Base-by-base conservation (phyloP, 2,888 invertebrate species). In the Polylopha cassiicola region DNA sequence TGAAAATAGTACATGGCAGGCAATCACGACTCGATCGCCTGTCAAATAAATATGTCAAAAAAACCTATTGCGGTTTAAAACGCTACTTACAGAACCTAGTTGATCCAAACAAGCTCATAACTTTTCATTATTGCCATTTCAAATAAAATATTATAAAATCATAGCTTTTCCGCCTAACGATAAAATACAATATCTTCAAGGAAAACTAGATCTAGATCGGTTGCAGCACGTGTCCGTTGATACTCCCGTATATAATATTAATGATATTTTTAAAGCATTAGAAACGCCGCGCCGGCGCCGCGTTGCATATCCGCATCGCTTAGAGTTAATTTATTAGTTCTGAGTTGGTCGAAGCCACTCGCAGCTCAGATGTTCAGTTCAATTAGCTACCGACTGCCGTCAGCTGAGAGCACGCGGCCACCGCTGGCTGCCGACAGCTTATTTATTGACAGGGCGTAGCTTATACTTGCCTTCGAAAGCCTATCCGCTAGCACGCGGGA, bases 261-360 rank as follows among this genome's bases (percentile, higher is more conserved):
- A 36, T 41, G 23, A 30, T 33, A 33, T 13, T 26, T 36, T 34
- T 28, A 29, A 17, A 14, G 39, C 36, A 21, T 20, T 32, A 49
- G 47, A 44, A 52, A 47, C 21, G 44, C 45, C 41, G 44, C 44
- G 48, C 52, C 51, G 54, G 49, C 48, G 48, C 48, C 44, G 41
- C 11, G 29, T 32, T 43, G 48, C 50, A 43, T 51, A 51, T 55
- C 51, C 53, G 52, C 50, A 55, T 48, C 49, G 56, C 55, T 57
- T 55, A 48, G 45, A 45, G 31, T 51, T 50, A 57, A 62, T 58
- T 58, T 59, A 62, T 58, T 56, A 53, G 55, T 48, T 43, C 15
- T 39, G 33, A 46, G 45, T 43, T 29, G 42, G 45, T 44, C 24
- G 16, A 36, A n/a, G n/a, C n/a, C n/a, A n/a, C 22, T 33, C 49